phyloP scores from a whole-genome alignment of 2,113 vertebrate species.

The Forbesichthys agassizii region DNA sequence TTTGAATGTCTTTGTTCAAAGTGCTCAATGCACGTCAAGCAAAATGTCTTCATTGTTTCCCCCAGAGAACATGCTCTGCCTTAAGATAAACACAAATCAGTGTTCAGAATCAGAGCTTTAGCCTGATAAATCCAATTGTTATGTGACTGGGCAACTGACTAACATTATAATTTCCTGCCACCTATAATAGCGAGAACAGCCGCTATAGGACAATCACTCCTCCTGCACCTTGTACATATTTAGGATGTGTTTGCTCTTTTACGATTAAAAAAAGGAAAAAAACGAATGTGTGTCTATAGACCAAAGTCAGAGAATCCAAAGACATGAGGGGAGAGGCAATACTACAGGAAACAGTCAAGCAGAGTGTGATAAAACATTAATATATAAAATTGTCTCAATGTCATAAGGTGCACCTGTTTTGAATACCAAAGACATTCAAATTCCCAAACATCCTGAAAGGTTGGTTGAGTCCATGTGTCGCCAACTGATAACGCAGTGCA shows the following conservation, averaged over 20 bases:
- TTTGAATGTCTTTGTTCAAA: slow-evolving; percentile 4
- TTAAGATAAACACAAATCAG: slow-evolving; percentile 49
- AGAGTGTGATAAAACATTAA: slow-evolving; percentile 57
- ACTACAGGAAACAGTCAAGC: slow-evolving; percentile 51
- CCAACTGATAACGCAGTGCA: slow-evolving; percentile 37
- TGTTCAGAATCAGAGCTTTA: slow-evolving; percentile 37
- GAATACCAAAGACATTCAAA: slow-evolving; percentile 70
- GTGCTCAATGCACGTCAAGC: not conserved
- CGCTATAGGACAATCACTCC: slow-evolving; percentile 65
- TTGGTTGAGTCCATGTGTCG: slow-evolving; percentile 50
- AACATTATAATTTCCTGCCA: slow-evolving; percentile 62
- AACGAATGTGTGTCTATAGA: slow-evolving; percentile 45
- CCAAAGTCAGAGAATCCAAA: slow-evolving; percentile 64
- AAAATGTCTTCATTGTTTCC: slow-evolving; percentile 25
- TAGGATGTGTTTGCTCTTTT: slow-evolving; percentile 64
- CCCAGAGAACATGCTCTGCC: slow-evolving; percentile 23
- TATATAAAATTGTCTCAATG: slow-evolving; percentile 62
- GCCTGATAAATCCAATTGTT: slow-evolving; percentile 38
- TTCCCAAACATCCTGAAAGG: slow-evolving; percentile 60
- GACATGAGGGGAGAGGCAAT: slow-evolving; percentile 50
- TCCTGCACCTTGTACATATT: slow-evolving; percentile 43
- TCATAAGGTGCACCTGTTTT: slow-evolving; percentile 61
- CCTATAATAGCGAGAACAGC: slow-evolving; percentile 62
- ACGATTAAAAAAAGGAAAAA: slow-evolving; percentile 40
- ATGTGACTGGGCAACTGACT: slow-evolving; percentile 68